Evolutionary conservation across 2,888 invertebrate species (phyloP), one percentile per base, ranked within the genome.

Genomic region (Coleophora flavipennella): DNA sequence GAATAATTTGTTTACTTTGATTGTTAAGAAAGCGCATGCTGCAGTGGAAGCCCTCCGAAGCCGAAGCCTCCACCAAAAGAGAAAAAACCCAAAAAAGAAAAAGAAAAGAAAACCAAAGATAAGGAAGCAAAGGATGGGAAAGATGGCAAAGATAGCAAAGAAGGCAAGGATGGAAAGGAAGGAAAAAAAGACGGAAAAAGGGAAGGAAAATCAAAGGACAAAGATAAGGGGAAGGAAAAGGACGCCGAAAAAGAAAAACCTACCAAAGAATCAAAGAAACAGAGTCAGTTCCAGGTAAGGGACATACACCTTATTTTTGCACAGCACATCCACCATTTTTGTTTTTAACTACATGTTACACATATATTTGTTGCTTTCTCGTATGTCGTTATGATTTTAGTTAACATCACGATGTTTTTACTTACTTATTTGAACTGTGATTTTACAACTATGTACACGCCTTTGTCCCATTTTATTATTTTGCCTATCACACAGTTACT

Each of bases 21-120:
- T 43, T 48, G 31, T 51, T 35, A 51, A 89, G 95, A 95, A 71
- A 94, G 93, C 75, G 89, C 92, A 48, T 94, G 94, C 81, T 94
- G 94, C 80, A 90, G 90, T 53, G 91, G 86, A 49, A 89, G 89
- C 50, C 89, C 90, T 37, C 90, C 91, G 41, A 88, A 90, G 57
- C 87, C 88, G 25, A 87, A 87, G 67, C 88, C 88, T 51, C 87
- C 86, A 20, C 86, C 88, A 40, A 91, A 91, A 67, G 90, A 89
- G 53, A 88, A 89, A 61, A 91, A 91, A 66, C 88, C 89, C 48
- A 91, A 91, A 73, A 90, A 86, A 59, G 87, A 89, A 71, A 87
- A 88, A 55, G 86, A 85, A 86, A 87, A 86, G 80, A 86, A 85
- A 70, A 81, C 86, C 78, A 88, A 88, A 79, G 87, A 89, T 67